Percentiles rank a stretch among this genome's conserved stretches.
phyloP scores from a whole-genome alignment of 2,113 vertebrate genomes.

The Cepphus grylle region DNA sequence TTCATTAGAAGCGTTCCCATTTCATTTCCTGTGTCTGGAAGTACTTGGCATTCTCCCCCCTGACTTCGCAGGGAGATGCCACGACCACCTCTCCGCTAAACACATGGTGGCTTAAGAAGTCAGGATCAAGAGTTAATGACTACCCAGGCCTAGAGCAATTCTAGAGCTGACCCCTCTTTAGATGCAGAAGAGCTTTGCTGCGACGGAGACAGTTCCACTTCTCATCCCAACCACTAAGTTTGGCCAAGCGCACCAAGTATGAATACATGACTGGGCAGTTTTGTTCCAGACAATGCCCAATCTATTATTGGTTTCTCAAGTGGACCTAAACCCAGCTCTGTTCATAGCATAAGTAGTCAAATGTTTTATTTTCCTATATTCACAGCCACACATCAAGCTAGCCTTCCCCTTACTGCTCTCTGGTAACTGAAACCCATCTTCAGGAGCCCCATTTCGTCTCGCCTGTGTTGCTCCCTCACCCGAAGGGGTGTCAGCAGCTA shows the following conservation, averaged over 20 bases:
- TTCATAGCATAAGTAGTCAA: neutral
- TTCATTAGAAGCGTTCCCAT: slow-evolving; percentile 16
- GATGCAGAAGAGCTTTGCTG: neutral
- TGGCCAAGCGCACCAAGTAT: neutral
- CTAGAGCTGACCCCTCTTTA: neutral
- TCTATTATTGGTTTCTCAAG: neutral
- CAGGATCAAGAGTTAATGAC: neutral
- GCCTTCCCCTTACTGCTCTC: neutral
- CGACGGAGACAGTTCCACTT: neutral
- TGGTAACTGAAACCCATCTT: neutral
- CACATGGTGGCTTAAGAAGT: rapidly evolving
- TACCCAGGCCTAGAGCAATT: neutral
- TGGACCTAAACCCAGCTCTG: neutral
- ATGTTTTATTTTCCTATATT: neutral
- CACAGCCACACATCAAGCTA: neutral
- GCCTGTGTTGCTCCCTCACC: neutral
- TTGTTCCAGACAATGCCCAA: neutral
- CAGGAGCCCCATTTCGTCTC: neutral
- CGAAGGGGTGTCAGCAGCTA: neutral
- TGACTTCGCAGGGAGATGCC: neutral
- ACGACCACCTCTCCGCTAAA: neutral
- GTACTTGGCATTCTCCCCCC: neutral
- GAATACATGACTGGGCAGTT: neutral
- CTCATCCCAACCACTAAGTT: neutral
- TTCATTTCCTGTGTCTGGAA: slow-evolving; percentile 16